Evolutionary conservation across 2,888 invertebrate species (phyloP).

Genomic region (Portevinia maculata): DNA sequence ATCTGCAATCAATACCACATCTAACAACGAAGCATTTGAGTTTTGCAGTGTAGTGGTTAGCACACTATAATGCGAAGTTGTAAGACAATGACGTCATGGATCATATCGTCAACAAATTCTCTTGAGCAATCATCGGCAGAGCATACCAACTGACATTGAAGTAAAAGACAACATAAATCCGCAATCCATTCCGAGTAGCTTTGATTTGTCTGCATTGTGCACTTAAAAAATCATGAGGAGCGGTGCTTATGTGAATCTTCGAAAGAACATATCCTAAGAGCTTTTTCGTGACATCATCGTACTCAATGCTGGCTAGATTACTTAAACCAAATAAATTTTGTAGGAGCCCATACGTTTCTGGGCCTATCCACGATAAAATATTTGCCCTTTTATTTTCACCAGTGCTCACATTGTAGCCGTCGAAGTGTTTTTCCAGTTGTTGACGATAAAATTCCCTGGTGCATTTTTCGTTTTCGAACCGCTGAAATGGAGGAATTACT

Average conservation of each 20-base stretch:
- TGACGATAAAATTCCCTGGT: background rate
- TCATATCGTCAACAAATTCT: no score
- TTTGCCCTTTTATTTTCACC: background rate
- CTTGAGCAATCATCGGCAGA: constrained; percentile 1
- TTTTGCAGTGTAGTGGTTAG: constrained; percentile 59
- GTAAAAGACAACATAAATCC: constrained; percentile 67
- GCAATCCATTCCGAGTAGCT: constrained; percentile 67
- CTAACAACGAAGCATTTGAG: no score
- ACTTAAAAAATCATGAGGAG: constrained; percentile 66
- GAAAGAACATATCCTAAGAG: constrained; percentile 54
- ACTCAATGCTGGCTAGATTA: constrained; percentile 21
- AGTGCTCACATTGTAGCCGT: background rate
- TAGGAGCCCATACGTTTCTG: constrained; percentile 4
- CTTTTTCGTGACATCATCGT: constrained; percentile 35
- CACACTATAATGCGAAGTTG: no score
- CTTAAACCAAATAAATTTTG: constrained; percentile 44
- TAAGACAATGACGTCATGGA: constrained; percentile 57
- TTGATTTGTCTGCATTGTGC: constrained; percentile 46
- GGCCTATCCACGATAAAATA: background rate
- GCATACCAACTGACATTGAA: constrained; percentile 65
- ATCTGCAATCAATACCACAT: constrained; percentile 36
- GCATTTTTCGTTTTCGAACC: background rate
- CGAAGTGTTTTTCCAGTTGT: background rate
- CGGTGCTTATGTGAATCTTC: constrained; percentile 49
- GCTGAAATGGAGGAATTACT: background rate